Conservation (phyloP, 2,888 invertebrate genomes). For the Dicyrtoma fusca region DNA sequence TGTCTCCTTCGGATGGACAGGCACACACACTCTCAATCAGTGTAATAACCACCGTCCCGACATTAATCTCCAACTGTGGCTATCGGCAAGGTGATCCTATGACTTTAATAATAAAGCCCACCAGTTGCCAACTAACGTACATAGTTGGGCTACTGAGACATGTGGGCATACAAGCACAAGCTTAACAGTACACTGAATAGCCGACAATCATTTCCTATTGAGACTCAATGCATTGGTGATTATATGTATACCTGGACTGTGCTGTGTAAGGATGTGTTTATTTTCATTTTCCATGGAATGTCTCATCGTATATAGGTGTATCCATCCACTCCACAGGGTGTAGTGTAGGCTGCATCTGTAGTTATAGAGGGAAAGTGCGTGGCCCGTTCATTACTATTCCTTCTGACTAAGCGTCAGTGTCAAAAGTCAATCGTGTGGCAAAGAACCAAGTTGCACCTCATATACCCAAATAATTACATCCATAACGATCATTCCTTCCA, state of each 20-base stretch:
- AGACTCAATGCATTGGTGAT: no score
- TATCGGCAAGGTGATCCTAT: slow-evolving; percentile 31
- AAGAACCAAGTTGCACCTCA: slow-evolving; percentile 25
- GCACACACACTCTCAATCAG: background rate
- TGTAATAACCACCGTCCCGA: slow-evolving; percentile 11
- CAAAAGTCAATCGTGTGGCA: slow-evolving; percentile 31
- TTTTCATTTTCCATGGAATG: no score
- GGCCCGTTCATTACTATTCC: slow-evolving; percentile 8
- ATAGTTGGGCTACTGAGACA: background rate
- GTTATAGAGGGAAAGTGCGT: slow-evolving; percentile 1
- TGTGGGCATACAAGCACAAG: no score
- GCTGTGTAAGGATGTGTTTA: no score
- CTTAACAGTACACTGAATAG: no score
- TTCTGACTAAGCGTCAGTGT: slow-evolving; percentile 11
- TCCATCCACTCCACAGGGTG: no score
- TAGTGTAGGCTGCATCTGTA: background rate
- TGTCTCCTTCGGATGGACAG: background rate
- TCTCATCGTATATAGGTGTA: no score
- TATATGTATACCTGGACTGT: no score
- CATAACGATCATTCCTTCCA: slow-evolving; percentile 9
- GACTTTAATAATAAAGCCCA: slow-evolving; percentile 8
- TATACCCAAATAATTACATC: slow-evolving; percentile 22
- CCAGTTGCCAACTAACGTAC: slow-evolving; percentile 11
- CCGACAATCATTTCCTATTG: no score
- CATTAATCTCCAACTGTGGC: slow-evolving; percentile 22